Base-by-base conservation (phyloP, 2,888 invertebrate species). In the Nesidiocoris tenuis region DNA sequence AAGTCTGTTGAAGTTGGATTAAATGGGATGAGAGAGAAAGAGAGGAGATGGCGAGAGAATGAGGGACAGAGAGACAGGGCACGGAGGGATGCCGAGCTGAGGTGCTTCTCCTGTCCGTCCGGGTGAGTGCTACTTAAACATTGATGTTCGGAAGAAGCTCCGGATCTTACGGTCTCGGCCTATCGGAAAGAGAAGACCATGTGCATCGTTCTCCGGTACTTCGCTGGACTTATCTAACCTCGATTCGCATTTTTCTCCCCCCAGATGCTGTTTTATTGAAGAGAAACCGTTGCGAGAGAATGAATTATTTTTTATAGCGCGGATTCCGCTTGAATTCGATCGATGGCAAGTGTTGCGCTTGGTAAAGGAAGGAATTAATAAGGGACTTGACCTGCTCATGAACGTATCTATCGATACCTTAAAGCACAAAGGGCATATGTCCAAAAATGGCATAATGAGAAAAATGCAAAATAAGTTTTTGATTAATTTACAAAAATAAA, bases 1-100 rank as follows among this genome's bases (percentile, higher is more conserved):
- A 74, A 74, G 74, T 74, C 74, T 65, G 74, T 74, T 74, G 65
- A 74, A 74, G 65, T 74, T 74, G 74, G 74, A 74, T 74, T 74
- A 74, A 66, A 65, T 72, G 64, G 56, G 54, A 22, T 22, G 55
- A 56, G 65, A 23, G 39, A 54, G 55, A 56, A 57, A 24, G 74
- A 24, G 57, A 23, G 72, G 57, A n/a, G n/a, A 17, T 21, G 61
- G 25, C 61, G 61, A 39, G 39, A 39, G 39, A 39, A 39, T 39
- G 39, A 3, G 39, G 12, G 39, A 39, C 3, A 39, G 39, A 39
- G 39, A 39, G 39, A 3, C 39, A 7, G 12, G 39, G 39, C 12
- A 39, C 39, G 39, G 12, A 39, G 39, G 39, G 3, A 39, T 3
- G 39, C 3, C 39, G n/a, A n/a, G 39, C 39, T 39, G 39, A 12